Conservation (phyloP, 2,888 invertebrate genomes). For the Pantelozetes paolii region DNA sequence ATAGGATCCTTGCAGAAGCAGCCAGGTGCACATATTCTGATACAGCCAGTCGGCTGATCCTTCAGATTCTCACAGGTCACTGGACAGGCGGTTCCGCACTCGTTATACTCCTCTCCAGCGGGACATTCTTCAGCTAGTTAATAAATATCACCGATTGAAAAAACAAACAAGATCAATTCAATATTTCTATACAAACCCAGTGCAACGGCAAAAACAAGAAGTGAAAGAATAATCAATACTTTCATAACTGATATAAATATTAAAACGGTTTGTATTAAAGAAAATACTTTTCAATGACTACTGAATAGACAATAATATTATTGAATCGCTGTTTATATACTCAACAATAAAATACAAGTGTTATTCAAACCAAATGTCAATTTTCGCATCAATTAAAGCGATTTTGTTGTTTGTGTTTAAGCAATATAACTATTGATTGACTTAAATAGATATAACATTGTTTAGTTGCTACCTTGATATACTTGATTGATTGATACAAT, state of each 20-base stretch:
- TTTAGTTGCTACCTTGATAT: too few relatives aligned
- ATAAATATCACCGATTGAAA: neutral
- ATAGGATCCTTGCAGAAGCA: neutral
- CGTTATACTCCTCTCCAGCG: neutral
- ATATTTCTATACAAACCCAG: too few relatives aligned
- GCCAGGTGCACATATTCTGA: conserved; percentile 3
- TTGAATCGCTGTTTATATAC: neutral
- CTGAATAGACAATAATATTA: neutral
- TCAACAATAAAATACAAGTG: neutral
- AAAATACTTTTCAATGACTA: neutral
- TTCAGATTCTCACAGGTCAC: conserved; percentile 4
- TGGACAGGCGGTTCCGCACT: conserved; percentile 31
- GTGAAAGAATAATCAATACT: too few relatives aligned
- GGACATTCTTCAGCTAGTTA: neutral
- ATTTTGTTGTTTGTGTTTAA: neutral
- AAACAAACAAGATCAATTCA: neutral
- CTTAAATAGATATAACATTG: neutral
- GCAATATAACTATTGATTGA: neutral
- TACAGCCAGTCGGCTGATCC: neutral
- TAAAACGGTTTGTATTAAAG: too few relatives aligned
- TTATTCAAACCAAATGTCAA: neutral
- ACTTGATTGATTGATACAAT: too few relatives aligned
- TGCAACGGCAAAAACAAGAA: too few relatives aligned
- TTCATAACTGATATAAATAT: too few relatives aligned
- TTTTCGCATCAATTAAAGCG: neutral